phyloP scores from a whole-genome alignment of 1,140 invertebrate species.

The Sipha flava region DNA sequence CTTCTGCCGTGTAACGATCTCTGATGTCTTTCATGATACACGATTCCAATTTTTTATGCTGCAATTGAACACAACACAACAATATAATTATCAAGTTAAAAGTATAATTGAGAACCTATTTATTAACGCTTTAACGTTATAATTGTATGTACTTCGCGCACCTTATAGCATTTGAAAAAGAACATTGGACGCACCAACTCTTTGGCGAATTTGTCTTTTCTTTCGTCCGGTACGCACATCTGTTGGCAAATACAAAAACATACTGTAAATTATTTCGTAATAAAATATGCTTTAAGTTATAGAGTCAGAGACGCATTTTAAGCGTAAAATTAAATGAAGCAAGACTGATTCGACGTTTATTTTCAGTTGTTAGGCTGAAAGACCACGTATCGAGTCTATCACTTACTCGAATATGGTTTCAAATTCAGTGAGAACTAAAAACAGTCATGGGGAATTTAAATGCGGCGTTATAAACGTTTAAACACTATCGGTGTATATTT shows the following conservation, averaged over 20 bases:
- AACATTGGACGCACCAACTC: constrained; percentile 57
- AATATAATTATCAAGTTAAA: background rate
- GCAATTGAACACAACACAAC: background rate
- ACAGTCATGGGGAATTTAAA: too few species aligned
- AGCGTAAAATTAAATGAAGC: too few species aligned
- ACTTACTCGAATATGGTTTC: too few species aligned
- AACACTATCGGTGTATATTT: too few species aligned
- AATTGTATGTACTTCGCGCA: constrained; percentile 35
- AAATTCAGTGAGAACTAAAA: too few species aligned
- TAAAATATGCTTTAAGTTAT: too few species aligned
- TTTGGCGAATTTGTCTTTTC: constrained; percentile 51
- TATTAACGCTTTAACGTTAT: background rate
- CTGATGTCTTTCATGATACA: constrained; percentile 60
- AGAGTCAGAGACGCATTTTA: too few species aligned
- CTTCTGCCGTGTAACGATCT: constrained; percentile 51
- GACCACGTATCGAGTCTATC: too few species aligned
- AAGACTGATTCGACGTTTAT: too few species aligned
- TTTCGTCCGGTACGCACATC: constrained; percentile 57
- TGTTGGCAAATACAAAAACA: constrained; percentile 40
- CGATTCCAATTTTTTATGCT: constrained; percentile 58
- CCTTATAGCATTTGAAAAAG: constrained; percentile 61
- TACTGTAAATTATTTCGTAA: too few species aligned
- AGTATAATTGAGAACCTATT: background rate
- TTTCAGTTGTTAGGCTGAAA: too few species aligned
- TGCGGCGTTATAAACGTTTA: too few species aligned